phyloP scores from a whole-genome alignment of 2,113 vertebrate species.

The Neotragus moschatus region DNA sequence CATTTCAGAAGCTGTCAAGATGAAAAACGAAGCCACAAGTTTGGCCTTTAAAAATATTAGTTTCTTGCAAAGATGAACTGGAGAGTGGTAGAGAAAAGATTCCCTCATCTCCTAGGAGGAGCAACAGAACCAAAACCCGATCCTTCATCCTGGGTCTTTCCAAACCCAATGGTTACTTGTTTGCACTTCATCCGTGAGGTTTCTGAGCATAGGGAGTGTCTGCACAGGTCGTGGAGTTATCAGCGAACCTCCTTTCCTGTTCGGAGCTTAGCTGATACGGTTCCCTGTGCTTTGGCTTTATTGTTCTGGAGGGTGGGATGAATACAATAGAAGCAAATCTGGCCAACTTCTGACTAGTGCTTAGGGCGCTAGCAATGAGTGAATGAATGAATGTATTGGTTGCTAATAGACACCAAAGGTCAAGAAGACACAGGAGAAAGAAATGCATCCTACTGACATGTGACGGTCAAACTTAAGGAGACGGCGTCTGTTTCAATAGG shows the following conservation, averaged over 20 bases:
- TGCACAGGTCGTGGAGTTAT: neutral
- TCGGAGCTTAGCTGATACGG: neutral
- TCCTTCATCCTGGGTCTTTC: conserved; percentile 22
- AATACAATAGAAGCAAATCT: neutral
- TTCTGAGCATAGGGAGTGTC: conserved; percentile 46
- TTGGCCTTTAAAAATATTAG: conserved; percentile 85
- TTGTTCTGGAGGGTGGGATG: neutral
- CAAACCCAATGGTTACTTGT: conserved; percentile 42
- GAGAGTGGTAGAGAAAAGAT: conserved; percentile 58
- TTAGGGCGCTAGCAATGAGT: neutral
- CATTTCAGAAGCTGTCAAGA: conserved; percentile 79
- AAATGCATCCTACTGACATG: neutral
- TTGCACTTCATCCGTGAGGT: neutral
- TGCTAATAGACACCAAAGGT: neutral
- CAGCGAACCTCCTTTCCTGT: conserved; percentile 37
- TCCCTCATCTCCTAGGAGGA: conserved; percentile 62
- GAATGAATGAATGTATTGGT: too few species aligned
- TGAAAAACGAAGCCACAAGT: conserved; percentile 80
- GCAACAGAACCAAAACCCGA: conserved; percentile 1
- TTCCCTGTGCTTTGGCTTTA: neutral
- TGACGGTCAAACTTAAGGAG: too few species aligned
- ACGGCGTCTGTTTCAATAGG: neutral
- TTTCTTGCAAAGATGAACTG: conserved; percentile 77
- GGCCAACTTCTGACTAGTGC: neutral
- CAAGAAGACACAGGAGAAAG: neutral